These are phyloP conservation scores for Agapostemon virescens DNA, from an alignment of 2,888 invertebrate species.

Conservation along the genomic window DNA sequence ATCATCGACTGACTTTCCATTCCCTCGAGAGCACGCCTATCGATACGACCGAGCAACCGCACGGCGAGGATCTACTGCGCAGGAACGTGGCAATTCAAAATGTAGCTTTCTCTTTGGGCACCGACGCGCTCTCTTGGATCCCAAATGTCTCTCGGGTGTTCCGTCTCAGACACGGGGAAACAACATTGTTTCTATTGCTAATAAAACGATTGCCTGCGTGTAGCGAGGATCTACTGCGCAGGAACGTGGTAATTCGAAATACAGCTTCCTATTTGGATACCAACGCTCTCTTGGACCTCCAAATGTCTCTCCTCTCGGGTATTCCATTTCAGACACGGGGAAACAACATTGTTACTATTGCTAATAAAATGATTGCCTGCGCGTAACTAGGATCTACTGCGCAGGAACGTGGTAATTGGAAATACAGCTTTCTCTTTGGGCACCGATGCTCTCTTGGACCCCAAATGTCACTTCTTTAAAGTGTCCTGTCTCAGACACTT, in stretches of 20 bases:
- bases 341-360: not conserved
- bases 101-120: slow-evolving; percentile 34
- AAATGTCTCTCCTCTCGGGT: not conserved
- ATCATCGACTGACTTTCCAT: slow-evolving; percentile 27
- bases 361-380: not conserved
- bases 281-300: not conserved
- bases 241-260: not conserved
- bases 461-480: not conserved
- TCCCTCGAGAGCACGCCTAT: not conserved
- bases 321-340: not conserved
- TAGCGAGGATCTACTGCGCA: not conserved
- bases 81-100: slow-evolving; percentile 40
- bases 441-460: not conserved
- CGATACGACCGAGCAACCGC: slow-evolving; percentile 38
- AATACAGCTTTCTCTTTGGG: too few relatives aligned
- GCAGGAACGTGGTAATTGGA: not conserved
- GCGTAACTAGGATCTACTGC: not conserved
- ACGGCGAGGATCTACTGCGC: slow-evolving; percentile 34
- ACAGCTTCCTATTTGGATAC: too few relatives aligned
- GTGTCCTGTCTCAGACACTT: not conserved
- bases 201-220: not conserved
- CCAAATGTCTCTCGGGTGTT: not conserved
- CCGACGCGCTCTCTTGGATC: not conserved
- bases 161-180: not conserved
- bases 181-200: not conserved